phyloP scores from a whole-genome alignment of 1,140 invertebrate genomes.

The Calycopis cecrops region DNA sequence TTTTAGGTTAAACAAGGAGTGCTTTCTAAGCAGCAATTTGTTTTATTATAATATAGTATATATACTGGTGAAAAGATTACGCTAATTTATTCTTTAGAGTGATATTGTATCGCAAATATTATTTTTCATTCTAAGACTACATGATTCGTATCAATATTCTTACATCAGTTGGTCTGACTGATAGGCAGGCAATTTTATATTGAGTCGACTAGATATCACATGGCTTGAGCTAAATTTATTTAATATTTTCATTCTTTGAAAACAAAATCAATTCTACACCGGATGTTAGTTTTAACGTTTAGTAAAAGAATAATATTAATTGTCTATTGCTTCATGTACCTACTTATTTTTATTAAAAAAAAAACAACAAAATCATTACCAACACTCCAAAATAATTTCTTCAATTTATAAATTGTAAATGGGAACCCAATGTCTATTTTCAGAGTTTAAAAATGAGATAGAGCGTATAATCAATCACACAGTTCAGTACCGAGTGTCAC shows the following conservation, averaged over 20 bases:
- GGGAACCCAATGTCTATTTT: too few species aligned
- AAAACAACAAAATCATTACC: too few species aligned
- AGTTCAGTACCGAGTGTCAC: too few species aligned
- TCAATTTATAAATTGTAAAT: too few species aligned
- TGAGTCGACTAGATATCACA: conserved; percentile 68
- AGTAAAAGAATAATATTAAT: too few species aligned
- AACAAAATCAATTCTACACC: not conserved
- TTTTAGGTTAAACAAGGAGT: conserved; percentile 16
- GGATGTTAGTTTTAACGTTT: not conserved
- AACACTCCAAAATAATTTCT: too few species aligned
- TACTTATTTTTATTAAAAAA: too few species aligned
- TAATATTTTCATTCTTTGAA: conserved; percentile 25
- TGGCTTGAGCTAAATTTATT: conserved; percentile 68
- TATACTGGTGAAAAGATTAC: conserved; percentile 14
- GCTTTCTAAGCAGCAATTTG: conserved; percentile 20
- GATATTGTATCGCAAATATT: conserved; percentile 17
- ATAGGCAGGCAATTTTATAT: conserved; percentile 15
- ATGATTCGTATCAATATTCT: conserved; percentile 17
- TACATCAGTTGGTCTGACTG: conserved; percentile 18
- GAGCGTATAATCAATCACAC: too few species aligned
- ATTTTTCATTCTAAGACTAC: conserved; percentile 18
- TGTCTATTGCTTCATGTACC: too few species aligned
- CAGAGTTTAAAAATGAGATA: too few species aligned
- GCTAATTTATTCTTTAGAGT: conserved; percentile 16
- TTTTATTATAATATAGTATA: conserved; percentile 10